Evolutionary conservation across 1,140 invertebrate species (phyloP).

Genomic region (Drosophila sulfurigaster): DNA sequence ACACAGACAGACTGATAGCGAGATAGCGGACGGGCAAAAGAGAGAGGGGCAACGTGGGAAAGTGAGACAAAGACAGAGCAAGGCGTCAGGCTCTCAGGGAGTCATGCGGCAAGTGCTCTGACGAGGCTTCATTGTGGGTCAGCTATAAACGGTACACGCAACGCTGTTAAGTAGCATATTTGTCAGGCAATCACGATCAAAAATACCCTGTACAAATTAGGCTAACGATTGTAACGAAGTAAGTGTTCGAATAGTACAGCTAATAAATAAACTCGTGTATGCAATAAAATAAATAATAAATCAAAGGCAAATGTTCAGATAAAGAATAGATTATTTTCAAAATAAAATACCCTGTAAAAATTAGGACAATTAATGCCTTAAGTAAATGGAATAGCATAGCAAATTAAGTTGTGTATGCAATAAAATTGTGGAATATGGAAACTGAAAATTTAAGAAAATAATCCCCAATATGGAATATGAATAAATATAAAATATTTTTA

Average conservation of each 20-base stretch:
- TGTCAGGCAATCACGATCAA: not conserved
- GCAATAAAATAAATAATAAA: not conserved
- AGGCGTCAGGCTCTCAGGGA: not conserved
- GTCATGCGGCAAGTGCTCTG: constrained; percentile 5
- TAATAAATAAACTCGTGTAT: not conserved
- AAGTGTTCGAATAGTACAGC: too few relatives aligned
- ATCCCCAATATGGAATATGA: too few relatives aligned
- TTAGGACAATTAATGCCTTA: too few relatives aligned
- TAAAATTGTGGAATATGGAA: too few relatives aligned
- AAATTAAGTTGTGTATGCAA: too few relatives aligned
- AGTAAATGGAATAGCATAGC: too few relatives aligned
- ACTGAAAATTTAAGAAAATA: too few relatives aligned
- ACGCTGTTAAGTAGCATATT: constrained; percentile 2
- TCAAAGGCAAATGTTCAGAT: too few relatives aligned
- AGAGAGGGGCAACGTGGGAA: not conserved
- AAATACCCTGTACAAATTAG: constrained; percentile 9
- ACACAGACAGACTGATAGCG: not conserved
- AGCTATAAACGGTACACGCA: constrained; percentile 17
- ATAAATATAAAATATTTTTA: too few relatives aligned
- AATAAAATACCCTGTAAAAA: too few relatives aligned
- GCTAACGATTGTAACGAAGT: not conserved
- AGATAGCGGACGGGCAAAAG: not conserved
- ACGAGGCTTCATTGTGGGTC: constrained; percentile 10
- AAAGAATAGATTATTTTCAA: too few relatives aligned
- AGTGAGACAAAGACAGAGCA: not conserved